A percentile compares a stretch with the other conserved stretches of the same genome.
phyloP scores from a whole-genome alignment of 2,888 invertebrate genomes.

The Lepidochrysops patricia region DNA sequence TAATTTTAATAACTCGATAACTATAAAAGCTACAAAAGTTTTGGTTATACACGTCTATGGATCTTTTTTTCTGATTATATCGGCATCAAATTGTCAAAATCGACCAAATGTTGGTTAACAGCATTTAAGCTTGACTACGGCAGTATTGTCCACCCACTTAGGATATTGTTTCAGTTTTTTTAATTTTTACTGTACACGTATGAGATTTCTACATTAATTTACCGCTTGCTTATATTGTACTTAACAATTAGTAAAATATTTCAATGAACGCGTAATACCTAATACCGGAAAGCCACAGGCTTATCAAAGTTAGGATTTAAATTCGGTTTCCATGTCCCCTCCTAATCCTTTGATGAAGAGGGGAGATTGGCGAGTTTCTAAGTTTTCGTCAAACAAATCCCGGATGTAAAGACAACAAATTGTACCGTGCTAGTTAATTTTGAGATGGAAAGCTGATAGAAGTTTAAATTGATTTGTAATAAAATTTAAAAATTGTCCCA shows the following conservation, averaged over 20 bases:
- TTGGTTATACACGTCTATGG: no score
- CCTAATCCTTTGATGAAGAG: conserved; percentile 9
- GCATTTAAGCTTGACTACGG: no score
- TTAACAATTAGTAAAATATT: background rate
- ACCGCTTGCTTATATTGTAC: no score
- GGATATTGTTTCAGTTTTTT: no score
- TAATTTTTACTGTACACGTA: background rate
- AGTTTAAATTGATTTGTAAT: background rate
- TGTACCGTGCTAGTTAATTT: background rate
- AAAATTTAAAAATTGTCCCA: no score
- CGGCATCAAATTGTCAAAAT: no score
- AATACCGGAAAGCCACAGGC: background rate
- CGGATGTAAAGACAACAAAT: conserved; percentile 7
- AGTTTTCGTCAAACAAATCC: background rate
- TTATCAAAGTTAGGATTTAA: background rate
- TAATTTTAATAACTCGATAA: no score
- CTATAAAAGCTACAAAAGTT: no score
- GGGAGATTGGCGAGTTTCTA: background rate
- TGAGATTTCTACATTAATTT: no score
- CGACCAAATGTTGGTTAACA: no score
- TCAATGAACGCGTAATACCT: background rate
- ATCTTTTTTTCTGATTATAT: no score
- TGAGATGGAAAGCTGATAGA: background rate
- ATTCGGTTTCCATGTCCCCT: conserved; percentile 4
- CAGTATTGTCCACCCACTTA: no score